Evolutionary conservation across 2,888 invertebrate genomes (phyloP).

Genomic region (Agrotis exclamationis): DNA sequence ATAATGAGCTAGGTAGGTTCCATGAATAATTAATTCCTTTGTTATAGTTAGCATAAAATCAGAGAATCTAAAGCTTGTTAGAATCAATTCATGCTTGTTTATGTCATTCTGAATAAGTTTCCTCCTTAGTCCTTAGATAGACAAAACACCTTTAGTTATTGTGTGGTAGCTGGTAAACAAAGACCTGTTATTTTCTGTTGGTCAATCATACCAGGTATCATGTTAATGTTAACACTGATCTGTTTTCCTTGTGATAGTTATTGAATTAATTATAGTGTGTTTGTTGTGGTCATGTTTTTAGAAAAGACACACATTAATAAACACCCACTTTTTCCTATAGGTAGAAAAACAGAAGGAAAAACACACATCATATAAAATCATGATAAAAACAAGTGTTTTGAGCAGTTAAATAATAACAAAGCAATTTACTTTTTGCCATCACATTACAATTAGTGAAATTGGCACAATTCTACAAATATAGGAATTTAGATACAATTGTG

Average conservation of each 20-base stretch:
- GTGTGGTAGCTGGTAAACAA: conserved; percentile 31
- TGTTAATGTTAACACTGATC: conserved; percentile 8
- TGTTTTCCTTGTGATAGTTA: conserved; percentile 31
- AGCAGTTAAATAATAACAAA: neutral
- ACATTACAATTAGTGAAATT: neutral
- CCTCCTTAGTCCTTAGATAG: neutral
- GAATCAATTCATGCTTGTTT: conserved; percentile 12
- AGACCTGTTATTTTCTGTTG: conserved; percentile 16
- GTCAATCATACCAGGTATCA: conserved; percentile 22
- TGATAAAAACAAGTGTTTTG: neutral
- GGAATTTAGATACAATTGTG: neutral
- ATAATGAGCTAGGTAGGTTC: neutral
- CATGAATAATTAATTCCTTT: conserved; percentile 33
- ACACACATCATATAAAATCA: neutral
- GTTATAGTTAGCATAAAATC: conserved; percentile 22
- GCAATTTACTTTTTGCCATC: too few relatives aligned
- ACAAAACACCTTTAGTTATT: conserved; percentile 14
- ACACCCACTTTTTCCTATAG: too few relatives aligned
- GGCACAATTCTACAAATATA: neutral
- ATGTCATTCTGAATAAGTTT: conserved; percentile 5
- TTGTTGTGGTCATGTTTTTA: neutral
- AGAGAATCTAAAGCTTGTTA: conserved; percentile 4
- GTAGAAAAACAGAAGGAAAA: neutral
- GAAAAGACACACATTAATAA: neutral
- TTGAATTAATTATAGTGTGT: too few relatives aligned